Base-by-base conservation (phyloP, 2,113 vertebrate species). In the Leucoraja erinaceus region DNA sequence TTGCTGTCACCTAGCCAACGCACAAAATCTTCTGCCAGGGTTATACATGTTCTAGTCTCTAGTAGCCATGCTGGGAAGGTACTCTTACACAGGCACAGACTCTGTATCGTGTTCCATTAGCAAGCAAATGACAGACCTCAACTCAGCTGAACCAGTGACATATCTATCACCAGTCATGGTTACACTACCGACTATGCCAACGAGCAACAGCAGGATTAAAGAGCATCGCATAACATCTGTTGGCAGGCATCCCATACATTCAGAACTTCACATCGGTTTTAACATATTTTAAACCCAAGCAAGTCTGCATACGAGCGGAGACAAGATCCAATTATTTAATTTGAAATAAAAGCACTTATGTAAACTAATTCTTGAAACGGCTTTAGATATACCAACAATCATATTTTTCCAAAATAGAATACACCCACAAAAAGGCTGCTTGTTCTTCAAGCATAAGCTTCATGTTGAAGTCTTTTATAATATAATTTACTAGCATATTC, bases 41-140 rank as follows among this genome's bases (percentile, higher is more conserved):
- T 88, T 88, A 88, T 88, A 88, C 63, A 88, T 88, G 63, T 88
- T 88, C 83, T 88, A 31, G 83, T 28, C 83, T 88, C 59, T 66
- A 31, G 59, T 56, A 66, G 12, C 31, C 28, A 31, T 14, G n/a
- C 83, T 88, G 83, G 59, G 59, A 28, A 88, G 28, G 59, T 63
- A n/a, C 59, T 88, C 83, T 63, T 63, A 63, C 59, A 66, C 59
- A 88, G n/a, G 56, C 59, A 88, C 59, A 33, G 6, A 88, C 28
- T 61, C 25, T 31, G 31, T 28, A 20, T 88, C 59, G 31, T 2
- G 12, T 88, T 31, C 59, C 56, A 66, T 66, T 63, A 31, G 83
- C 28, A 66, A 86, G 81, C 54, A 86, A n/a, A 31, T 88, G 59
- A 88, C 16, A 88, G n/a, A 63, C 28, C 28, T 59, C 81, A n/a